These are phyloP conservation scores for Auanema freiburgensis DNA, from an alignment of 2,888 invertebrate species.

Conservation along the genomic window DNA sequence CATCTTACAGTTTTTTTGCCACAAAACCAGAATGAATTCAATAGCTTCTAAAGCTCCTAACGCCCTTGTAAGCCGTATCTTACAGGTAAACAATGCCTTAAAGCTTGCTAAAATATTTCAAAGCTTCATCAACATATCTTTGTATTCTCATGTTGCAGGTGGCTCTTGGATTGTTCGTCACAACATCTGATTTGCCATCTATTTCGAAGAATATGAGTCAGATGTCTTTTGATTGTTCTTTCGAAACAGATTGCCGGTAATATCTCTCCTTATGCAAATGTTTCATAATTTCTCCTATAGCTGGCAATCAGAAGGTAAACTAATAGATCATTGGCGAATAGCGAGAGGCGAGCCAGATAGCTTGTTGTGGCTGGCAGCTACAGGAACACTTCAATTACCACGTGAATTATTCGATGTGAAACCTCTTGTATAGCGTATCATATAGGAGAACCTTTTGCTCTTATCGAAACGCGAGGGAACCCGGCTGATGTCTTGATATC, in stretches of 20 bases:
- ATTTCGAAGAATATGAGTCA: conserved; percentile 36
- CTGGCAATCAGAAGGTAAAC: conserved; percentile 35
- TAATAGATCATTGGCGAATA: conserved; percentile 49
- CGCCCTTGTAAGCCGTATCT: conserved; percentile 40
- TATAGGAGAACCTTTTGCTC: conserved; percentile 54
- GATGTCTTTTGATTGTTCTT: conserved; percentile 56
- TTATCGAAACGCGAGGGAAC: conserved; percentile 55
- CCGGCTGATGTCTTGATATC: conserved; percentile 52
- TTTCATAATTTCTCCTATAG: too few species aligned
- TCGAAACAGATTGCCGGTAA: conserved; percentile 56
- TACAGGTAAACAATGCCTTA: conserved; percentile 32
- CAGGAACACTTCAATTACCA: conserved; percentile 61
- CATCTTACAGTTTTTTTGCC: too few species aligned
- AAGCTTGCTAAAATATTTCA: not conserved
- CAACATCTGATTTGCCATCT: conserved; percentile 55
- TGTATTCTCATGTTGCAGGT: conserved; percentile 31
- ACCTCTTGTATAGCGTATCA: not conserved
- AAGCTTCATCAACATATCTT: not conserved
- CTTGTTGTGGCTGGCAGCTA: conserved; percentile 61
- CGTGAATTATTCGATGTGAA: conserved; percentile 20
- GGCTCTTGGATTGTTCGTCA: conserved; percentile 61
- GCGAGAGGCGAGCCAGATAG: conserved; percentile 61
- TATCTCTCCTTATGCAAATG: conserved; percentile 2
- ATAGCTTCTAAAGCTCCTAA: conserved; percentile 21
- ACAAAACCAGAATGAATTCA: too few species aligned